Conservation (phyloP, 2,797 vertebrate species). For the Onychomys leucogaster region DNA sequence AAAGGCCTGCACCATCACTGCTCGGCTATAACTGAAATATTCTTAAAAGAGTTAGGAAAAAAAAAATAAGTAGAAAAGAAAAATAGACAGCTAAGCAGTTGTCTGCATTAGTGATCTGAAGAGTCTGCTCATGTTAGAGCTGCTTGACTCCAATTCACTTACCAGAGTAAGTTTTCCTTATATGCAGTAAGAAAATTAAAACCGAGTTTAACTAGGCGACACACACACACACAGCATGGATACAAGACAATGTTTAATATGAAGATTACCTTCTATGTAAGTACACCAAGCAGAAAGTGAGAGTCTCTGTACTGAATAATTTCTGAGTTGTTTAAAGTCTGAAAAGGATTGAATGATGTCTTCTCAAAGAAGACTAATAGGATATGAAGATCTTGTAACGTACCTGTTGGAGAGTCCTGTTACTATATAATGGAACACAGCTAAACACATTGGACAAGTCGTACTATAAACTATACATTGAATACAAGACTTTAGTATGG, state of each 20-base stretch:
- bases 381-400: not conserved
- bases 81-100: not conserved
- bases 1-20: too few relatives aligned
- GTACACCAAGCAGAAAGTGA: not conserved
- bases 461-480: too few relatives aligned
- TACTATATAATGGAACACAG: not conserved
- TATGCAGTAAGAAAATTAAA: not conserved
- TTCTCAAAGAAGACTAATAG: not conserved
- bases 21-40: not conserved
- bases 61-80: constrained; percentile 23
- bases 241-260: not conserved
- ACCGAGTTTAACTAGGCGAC: not conserved
- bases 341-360: not conserved
- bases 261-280: not conserved
- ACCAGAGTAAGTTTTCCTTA: not conserved
- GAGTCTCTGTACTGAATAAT: not conserved
- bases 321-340: not conserved
- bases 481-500: not conserved
- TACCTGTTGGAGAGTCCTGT: not conserved
- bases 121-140: not conserved
- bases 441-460: not conserved
- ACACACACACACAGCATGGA: not conserved
- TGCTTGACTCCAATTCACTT: not conserved
- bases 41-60: not conserved
- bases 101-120: not conserved